Evolutionary conservation across 1,140 invertebrate species (phyloP), one percentile per base, ranked within the genome.

Genomic region (Physella acuta): DNA sequence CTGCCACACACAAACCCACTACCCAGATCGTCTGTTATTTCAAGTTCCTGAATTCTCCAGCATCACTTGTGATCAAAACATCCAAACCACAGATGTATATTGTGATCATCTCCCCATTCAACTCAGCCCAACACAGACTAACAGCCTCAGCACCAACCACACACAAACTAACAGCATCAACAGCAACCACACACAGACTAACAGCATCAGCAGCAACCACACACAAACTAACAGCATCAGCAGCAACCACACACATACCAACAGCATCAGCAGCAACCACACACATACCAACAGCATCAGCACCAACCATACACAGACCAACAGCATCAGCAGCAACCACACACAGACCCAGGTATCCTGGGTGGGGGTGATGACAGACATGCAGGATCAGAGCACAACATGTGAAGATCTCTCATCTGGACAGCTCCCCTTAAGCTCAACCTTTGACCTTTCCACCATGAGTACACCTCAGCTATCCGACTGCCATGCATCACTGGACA

Each of bases 111-210:
- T 31, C 26, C 34, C 30, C 37, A 34, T 36, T 37, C 58, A 60
- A 36, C 14, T 60, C 4, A 60, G 31, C 34, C 58, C 34, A 34
- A 60, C 58, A 1, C 34, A 60, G 34, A 33, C 34, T 24, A 2
- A 60, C 33, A 17, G 33, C 34, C 37, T 37, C 34, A 60, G 58
- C 33, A 60, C 16, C 24, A 34, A 60, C 34, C 58, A 11, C n/a
- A 60, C 58, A 36, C 58, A 60, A 60, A 60, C 58, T 36, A 33
- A 33, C 33, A 60, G n/a, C 58, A 60, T 60, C 5, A 36, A 39
- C 34, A 11, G n/a, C n/a, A n/a, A n/a, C n/a, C n/a, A n/a, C n/a
- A n/a, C n/a, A n/a, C n/a, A n/a, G n/a, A n/a, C n/a, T n/a, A n/a
- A n/a, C n/a, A n/a, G n/a, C n/a, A n/a, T n/a, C n/a, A n/a, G n/a